Conservation (phyloP, 2,113 vertebrate genomes). For the Dromaius novaehollandiae region DNA sequence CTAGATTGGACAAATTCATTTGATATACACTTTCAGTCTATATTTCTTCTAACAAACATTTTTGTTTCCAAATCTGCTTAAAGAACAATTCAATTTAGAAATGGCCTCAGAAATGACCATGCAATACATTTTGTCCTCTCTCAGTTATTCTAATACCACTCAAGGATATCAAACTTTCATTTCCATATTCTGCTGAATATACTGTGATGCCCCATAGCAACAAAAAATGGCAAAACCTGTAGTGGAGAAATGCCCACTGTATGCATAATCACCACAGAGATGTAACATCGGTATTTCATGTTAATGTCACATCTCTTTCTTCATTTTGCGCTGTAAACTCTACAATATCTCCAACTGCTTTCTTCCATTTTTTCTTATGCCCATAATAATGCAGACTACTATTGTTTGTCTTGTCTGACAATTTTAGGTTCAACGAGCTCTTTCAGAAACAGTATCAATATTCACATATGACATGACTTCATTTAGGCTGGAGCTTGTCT, state of each 20-base stretch:
- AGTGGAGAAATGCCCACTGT: not conserved
- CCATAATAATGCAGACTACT: not conserved
- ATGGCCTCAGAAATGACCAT: not conserved
- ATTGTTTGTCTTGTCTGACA: not conserved
- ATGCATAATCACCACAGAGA: not conserved
- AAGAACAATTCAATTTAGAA: not conserved
- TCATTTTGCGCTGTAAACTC: not conserved
- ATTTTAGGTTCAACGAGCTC: not conserved
- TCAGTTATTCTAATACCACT: not conserved
- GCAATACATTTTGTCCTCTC: not conserved
- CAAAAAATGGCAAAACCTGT: not conserved
- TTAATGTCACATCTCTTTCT: not conserved
- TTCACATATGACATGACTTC: not conserved
- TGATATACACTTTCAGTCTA: not conserved
- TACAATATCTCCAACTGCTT: not conserved
- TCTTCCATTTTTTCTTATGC: not conserved
- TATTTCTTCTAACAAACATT: not conserved
- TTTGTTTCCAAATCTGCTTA: not conserved
- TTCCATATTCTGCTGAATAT: not conserved
- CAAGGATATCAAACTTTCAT: not conserved
- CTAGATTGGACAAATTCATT: not conserved
- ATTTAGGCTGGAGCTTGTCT: not conserved
- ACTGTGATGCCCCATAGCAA: not conserved
- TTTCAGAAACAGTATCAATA: not conserved
- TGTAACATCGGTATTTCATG: not conserved